Evolutionary conservation across 2,797 vertebrate genomes (phyloP).

Genomic region (Buceros bicornis): DNA sequence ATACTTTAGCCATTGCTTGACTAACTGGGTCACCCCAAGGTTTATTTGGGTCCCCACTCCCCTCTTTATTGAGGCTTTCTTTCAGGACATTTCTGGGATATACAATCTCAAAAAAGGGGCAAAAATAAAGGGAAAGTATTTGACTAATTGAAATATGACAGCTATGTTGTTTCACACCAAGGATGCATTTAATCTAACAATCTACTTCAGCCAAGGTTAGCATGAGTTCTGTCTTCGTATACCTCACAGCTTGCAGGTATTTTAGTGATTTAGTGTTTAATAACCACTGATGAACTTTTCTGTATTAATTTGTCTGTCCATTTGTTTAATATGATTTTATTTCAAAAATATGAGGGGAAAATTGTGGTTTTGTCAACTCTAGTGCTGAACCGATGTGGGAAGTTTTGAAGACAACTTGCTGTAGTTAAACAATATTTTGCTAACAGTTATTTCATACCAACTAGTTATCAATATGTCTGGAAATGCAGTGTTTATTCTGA

Average conservation of each 20-base stretch:
- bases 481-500: background rate
- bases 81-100: background rate
- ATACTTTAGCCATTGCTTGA: background rate
- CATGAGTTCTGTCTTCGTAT: background rate
- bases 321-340: background rate
- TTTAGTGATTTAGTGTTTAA: background rate
- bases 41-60: background rate
- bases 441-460: slow-evolving; percentile 1
- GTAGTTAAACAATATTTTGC: background rate
- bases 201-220: background rate
- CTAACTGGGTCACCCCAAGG: background rate
- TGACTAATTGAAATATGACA: background rate
- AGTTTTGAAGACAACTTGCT: background rate
- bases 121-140: background rate
- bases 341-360: background rate
- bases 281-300: slow-evolving; percentile 13
- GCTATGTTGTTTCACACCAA: background rate
- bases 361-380: background rate
- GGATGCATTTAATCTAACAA: background rate
- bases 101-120: background rate
- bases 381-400: background rate
- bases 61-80: background rate
- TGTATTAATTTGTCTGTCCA: background rate
- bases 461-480: background rate
- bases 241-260: background rate